phyloP scores from a whole-genome alignment of 2,888 invertebrate species.

The Synanthedon andrenaeformis region DNA sequence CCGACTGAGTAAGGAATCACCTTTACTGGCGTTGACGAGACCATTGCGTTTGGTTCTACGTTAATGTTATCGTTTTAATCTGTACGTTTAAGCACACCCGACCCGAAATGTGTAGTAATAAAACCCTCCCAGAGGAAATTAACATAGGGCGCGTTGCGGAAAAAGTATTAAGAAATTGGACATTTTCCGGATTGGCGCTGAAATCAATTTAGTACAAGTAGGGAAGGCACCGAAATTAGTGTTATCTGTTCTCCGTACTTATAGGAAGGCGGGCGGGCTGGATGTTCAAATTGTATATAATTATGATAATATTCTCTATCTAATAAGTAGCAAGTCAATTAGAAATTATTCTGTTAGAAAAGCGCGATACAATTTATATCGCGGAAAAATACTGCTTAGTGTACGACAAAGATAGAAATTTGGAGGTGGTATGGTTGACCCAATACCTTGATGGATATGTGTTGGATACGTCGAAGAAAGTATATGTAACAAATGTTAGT shows the following conservation, averaged over 20 bases:
- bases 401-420: no score
- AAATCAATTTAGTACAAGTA: background rate
- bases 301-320: no score
- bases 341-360: no score
- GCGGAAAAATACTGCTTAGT: no score
- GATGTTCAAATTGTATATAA: no score
- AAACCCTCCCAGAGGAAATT: constrained; percentile 5
- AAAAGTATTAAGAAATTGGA: constrained; percentile 1
- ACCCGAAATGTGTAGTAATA: background rate
- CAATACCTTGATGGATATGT: background rate
- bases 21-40: background rate
- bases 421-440: no score
- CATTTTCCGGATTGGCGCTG: background rate
- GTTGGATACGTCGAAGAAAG: background rate
- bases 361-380: no score
- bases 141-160: constrained; percentile 1
- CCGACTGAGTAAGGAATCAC: background rate
- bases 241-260: no score
- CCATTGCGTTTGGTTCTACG: background rate
- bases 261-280: no score
- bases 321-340: no score
- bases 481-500: background rate
- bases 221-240: no score
- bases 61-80: background rate
- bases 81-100: background rate